phyloP scores from a whole-genome alignment of 2,797 vertebrate species.

The Amniataba percoides region DNA sequence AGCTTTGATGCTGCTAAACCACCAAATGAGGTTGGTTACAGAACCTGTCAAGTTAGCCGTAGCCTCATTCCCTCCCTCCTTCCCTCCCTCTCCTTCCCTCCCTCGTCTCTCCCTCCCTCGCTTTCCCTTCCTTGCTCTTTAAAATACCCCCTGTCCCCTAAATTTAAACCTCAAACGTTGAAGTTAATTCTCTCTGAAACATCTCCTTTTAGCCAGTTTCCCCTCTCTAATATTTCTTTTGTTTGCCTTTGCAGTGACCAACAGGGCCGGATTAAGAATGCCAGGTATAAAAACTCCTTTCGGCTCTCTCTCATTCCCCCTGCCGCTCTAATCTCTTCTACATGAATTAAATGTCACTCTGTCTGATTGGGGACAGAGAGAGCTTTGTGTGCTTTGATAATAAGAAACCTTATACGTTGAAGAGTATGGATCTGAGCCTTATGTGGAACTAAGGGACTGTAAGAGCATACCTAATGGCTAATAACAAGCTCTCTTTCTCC shows the following conservation, averaged over 20 bases:
- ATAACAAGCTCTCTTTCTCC: constrained; percentile 19
- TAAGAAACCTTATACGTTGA: constrained; percentile 50
- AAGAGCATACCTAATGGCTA: constrained; percentile 16
- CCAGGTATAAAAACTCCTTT: constrained; percentile 86
- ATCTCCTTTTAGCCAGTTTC: not conserved
- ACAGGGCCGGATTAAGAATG: constrained; percentile 97
- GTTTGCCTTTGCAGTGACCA: constrained; percentile 87
- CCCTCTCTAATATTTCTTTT: constrained; percentile 57
- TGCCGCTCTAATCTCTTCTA: constrained; percentile 17
- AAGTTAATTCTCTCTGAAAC: not conserved
- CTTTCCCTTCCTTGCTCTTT: not conserved
- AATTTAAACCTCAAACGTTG: constrained; percentile 7
- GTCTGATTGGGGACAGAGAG: constrained; percentile 39
- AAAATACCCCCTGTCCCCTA: not conserved
- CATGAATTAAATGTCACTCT: constrained; percentile 47
- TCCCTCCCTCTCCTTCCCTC: constrained; percentile 17
- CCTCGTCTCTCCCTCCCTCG: constrained; percentile 10
- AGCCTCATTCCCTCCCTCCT: constrained; percentile 17
- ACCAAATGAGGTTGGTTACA: constrained; percentile 42
- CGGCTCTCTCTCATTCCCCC: not conserved
- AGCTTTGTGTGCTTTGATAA: constrained; percentile 39
- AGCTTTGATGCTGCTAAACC: constrained; percentile 33
- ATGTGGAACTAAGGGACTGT: constrained; percentile 24
- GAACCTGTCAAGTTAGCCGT: constrained; percentile 26
- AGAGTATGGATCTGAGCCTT: constrained; percentile 30